A percentile compares a stretch with the other conserved stretches of the same genome.
phyloP scores from a whole-genome alignment of 2,797 vertebrate genomes.

The Arrhamphus sclerolepis region DNA sequence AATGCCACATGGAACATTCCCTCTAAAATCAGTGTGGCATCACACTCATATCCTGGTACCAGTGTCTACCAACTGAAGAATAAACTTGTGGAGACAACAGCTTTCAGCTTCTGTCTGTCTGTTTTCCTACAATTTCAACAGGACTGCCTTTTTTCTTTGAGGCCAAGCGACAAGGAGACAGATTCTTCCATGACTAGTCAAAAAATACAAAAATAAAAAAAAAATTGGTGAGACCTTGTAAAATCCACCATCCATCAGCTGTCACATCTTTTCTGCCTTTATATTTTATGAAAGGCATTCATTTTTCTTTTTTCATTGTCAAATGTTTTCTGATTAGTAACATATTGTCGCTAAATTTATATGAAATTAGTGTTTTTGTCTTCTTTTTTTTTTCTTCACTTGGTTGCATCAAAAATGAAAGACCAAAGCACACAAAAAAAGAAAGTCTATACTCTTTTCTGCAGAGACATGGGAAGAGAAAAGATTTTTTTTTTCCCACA shows the following conservation, averaged over 20 bases:
- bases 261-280: slow-evolving; percentile 18
- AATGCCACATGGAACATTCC: background rate
- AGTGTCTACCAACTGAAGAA: background rate
- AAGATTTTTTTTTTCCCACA: slow-evolving; percentile 70
- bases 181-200: too few relatives aligned
- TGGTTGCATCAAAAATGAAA: slow-evolving; percentile 65
- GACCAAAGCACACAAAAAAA: slow-evolving; percentile 40
- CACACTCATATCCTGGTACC: background rate
- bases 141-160: too few relatives aligned
- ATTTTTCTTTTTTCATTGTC: slow-evolving; percentile 28
- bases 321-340: slow-evolving; percentile 45
- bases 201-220: too few relatives aligned
- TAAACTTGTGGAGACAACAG: background rate
- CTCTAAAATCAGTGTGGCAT: background rate
- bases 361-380: slow-evolving; percentile 56
- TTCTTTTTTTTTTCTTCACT: slow-evolving; percentile 48
- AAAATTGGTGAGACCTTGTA: too few relatives aligned
- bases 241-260: too few relatives aligned
- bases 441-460: slow-evolving; percentile 45
- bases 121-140: too few relatives aligned
- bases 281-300: slow-evolving; percentile 13
- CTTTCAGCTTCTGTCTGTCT: too few relatives aligned
- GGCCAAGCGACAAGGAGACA: too few relatives aligned
- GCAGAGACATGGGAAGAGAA: slow-evolving; percentile 64
- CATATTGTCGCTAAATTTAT: slow-evolving; percentile 49